phyloP scores from a whole-genome alignment of 2,113 vertebrate species.

The Zosterops japonicus region DNA sequence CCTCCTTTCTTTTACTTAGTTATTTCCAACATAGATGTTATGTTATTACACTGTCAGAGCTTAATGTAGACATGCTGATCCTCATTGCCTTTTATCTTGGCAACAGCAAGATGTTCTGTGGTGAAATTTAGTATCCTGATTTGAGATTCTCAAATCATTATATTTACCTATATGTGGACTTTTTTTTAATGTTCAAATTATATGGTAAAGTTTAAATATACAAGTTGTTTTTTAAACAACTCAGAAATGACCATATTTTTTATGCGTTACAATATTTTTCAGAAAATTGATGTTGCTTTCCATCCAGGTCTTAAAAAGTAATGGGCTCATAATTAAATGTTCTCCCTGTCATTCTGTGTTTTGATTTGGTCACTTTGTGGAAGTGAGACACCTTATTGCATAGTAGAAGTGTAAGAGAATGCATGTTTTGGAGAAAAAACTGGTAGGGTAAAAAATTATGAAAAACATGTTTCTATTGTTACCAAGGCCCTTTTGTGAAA shows the following conservation, averaged over 20 bases:
- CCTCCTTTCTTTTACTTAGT: not conserved
- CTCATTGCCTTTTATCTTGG: not conserved
- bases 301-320: not conserved
- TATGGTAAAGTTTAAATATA: not conserved
- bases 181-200: not conserved
- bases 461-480: not conserved
- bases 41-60: not conserved
- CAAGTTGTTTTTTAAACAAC: not conserved
- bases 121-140: not conserved
- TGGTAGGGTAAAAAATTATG: not conserved
- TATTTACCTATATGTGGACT: not conserved
- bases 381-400: not conserved
- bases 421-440: not conserved
- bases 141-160: not conserved
- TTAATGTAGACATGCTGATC: not conserved
- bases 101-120: not conserved
- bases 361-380: not conserved
- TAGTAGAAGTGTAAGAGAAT: not conserved
- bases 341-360: rapidly evolving
- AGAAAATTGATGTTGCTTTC: not conserved
- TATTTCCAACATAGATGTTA: not conserved
- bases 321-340: not conserved
- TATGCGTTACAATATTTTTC: not conserved
- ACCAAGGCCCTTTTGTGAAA: not conserved
- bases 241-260: not conserved